Conservation (phyloP, 2,797 vertebrate genomes). For the Acanthis flammea region DNA sequence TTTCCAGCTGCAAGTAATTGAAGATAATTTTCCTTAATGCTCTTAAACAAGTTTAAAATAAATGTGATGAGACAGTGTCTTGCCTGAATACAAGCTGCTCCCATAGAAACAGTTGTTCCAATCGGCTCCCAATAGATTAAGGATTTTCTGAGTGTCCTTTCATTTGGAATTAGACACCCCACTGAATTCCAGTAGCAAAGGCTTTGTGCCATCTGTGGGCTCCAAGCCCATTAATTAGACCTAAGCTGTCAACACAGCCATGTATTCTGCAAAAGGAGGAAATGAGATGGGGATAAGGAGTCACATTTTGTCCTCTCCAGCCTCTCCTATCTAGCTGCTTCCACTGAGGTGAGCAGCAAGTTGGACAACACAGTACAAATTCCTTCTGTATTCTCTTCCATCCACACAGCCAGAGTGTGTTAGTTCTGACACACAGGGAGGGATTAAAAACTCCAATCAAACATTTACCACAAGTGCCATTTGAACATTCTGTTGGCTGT, state of each 20-base stretch:
- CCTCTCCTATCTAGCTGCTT: neutral
- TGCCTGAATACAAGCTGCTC: constrained; percentile 20
- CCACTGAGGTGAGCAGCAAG: neutral
- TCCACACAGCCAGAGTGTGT: neutral
- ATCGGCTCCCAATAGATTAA: constrained; percentile 42
- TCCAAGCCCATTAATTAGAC: constrained; percentile 16
- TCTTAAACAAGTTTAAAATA: constrained; percentile 18
- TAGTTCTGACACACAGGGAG: neutral
- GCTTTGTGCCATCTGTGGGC: constrained; percentile 35
- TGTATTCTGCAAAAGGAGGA: neutral
- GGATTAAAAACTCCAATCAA: neutral
- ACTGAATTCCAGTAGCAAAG: constrained; percentile 5
- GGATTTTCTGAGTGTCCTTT: constrained; percentile 35
- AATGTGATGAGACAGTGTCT: neutral
- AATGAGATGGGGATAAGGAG: neutral
- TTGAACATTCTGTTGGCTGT: neutral
- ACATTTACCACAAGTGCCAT: neutral
- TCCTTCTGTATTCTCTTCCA: neutral
- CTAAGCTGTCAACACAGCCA: neutral
- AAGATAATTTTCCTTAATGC: constrained; percentile 2
- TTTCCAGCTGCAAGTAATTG: neutral
- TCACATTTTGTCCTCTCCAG: neutral
- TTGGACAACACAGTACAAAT: neutral
- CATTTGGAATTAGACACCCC: constrained; percentile 33
- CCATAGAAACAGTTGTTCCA: constrained; percentile 3